A percentile compares a stretch with the other conserved stretches of the same genome.
Conservation (phyloP, 2,888 invertebrate species). For the Dicyrtomina minuta region DNA sequence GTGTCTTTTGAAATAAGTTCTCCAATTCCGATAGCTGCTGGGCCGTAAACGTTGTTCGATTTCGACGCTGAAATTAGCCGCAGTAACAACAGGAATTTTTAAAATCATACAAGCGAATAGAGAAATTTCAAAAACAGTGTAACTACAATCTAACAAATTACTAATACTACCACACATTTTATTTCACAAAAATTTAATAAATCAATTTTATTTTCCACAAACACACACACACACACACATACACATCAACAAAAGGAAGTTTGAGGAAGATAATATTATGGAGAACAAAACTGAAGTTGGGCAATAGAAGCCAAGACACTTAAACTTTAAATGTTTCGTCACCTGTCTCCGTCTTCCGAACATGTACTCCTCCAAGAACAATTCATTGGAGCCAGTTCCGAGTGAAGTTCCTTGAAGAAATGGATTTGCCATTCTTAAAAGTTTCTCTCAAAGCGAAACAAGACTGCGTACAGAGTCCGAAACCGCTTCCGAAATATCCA, state of each 20-base stretch:
- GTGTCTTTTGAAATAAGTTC: slow-evolving; percentile 88
- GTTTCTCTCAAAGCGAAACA: too few species aligned
- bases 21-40: slow-evolving; percentile 90
- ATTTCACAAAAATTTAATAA: too few species aligned
- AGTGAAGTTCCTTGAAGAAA: slow-evolving; percentile 30
- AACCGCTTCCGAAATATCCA: not conserved
- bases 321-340: too few species aligned
- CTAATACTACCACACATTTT: too few species aligned
- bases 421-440: slow-evolving; percentile 42
- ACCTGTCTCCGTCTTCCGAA: slow-evolving; percentile 78
- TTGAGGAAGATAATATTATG: too few species aligned
- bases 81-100: not conserved
- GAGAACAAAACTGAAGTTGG: too few species aligned
- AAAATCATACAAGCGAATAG: not conserved
- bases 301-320: too few species aligned
- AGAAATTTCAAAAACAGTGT: not conserved
- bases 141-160: too few species aligned
- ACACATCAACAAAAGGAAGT: too few species aligned
- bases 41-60: slow-evolving; percentile 90
- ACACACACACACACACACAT: too few species aligned
- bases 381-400: slow-evolving; percentile 41
- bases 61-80: slow-evolving; percentile 72
- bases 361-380: slow-evolving; percentile 71
- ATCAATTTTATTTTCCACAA: too few species aligned
- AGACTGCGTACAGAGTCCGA: slow-evolving; percentile 10